These are phyloP conservation scores for Macquaria ambigua DNA, from an alignment of 2,113 vertebrate genomes.

Conservation along the genomic window DNA sequence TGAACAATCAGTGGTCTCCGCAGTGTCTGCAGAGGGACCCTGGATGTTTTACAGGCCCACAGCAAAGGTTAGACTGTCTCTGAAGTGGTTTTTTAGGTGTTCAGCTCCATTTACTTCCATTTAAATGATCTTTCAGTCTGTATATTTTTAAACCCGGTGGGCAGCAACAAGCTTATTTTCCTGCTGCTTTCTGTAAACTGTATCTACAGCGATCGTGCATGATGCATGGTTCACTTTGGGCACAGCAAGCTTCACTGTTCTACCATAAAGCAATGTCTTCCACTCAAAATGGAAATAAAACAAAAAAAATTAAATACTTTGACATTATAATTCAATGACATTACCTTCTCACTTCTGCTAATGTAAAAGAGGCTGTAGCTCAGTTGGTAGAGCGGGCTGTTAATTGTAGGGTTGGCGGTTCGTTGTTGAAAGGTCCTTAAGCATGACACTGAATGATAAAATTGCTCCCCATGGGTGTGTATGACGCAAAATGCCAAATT, in stretches of 20 bases:
- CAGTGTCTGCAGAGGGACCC: background rate
- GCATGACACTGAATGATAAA: too few relatives aligned
- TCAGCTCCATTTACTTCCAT: conserved; percentile 29
- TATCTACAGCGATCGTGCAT: background rate
- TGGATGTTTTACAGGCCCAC: background rate
- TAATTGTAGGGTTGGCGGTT: too few relatives aligned
- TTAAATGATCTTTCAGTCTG: conserved; percentile 29
- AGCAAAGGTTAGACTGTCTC: conserved; percentile 13
- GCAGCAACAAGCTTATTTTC: conserved; percentile 22
- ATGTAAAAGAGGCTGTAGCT: too few relatives aligned
- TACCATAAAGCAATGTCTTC: background rate
- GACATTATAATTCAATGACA: too few relatives aligned
- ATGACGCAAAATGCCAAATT: background rate
- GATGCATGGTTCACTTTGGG: background rate
- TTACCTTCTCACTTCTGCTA: too few relatives aligned
- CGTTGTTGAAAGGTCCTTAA: too few relatives aligned
- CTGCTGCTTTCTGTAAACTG: conserved; percentile 10
- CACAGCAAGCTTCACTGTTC: too few relatives aligned
- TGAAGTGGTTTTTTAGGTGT: conserved; percentile 27
- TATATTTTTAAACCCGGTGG: conserved; percentile 5
- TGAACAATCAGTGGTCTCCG: conserved; percentile 6
- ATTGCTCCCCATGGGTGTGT: too few relatives aligned
- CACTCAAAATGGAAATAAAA: background rate
- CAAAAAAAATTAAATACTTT: too few relatives aligned
- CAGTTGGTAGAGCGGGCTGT: too few relatives aligned